Percentiles rank a stretch among this genome's conserved stretches.
Conservation (phyloP, 1,140 invertebrate genomes). For the Listronotus bonariensis region DNA sequence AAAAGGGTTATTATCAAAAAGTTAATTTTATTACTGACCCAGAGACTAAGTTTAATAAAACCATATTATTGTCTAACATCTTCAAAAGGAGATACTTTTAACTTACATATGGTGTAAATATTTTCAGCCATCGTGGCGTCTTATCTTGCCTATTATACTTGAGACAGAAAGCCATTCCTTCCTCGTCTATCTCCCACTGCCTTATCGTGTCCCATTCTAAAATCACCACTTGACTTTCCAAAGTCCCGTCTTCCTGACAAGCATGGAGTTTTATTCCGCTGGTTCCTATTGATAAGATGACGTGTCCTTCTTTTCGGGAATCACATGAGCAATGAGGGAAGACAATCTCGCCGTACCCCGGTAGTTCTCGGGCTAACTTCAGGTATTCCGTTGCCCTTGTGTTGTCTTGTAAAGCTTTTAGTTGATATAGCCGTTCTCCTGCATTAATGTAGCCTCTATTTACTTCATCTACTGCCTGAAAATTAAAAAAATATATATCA, state of each 20-base stretch:
- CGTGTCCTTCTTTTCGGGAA: slow-evolving; percentile 89
- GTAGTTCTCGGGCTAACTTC: slow-evolving; percentile 79
- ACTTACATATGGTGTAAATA: slow-evolving; percentile 91
- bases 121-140: slow-evolving; percentile 83
- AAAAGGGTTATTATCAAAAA: no score
- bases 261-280: slow-evolving; percentile 82
- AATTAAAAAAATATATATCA: neutral
- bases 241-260: slow-evolving; percentile 82
- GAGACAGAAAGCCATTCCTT: slow-evolving; percentile 87
- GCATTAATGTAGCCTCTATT: slow-evolving; percentile 90
- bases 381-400: slow-evolving; percentile 88
- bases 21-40: no score
- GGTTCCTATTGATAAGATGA: slow-evolving; percentile 72
- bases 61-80: no score
- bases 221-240: slow-evolving; percentile 82
- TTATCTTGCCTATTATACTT: slow-evolving; percentile 84
- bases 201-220: slow-evolving; percentile 82
- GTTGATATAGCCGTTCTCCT: slow-evolving; percentile 88
- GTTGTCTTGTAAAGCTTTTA: slow-evolving; percentile 92
- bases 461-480: slow-evolving; percentile 92
- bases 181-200: slow-evolving; percentile 88
- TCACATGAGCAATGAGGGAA: slow-evolving; percentile 96
- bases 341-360: slow-evolving; percentile 89
- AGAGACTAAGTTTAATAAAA: no score
- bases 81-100: no score